Evolutionary conservation across 2,888 invertebrate species (phyloP).

Genomic region (Nymphalis polychloros): DNA sequence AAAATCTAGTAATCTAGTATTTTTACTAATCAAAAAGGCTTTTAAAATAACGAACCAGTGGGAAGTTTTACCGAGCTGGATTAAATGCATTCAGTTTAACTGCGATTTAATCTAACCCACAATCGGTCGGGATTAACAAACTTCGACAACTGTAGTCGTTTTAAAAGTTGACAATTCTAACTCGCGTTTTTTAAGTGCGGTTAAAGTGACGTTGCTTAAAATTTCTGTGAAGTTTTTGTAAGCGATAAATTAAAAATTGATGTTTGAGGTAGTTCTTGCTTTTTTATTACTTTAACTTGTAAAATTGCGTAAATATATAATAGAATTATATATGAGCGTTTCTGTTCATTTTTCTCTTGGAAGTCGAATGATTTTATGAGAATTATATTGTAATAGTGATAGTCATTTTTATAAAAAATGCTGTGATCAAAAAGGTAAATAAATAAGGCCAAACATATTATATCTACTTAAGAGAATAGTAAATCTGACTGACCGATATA

Average conservation of each 20-base stretch:
- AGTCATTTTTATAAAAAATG: too few relatives aligned
- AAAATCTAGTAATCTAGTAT: background rate
- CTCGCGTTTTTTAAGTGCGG: constrained; percentile 6
- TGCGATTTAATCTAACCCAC: constrained; percentile 21
- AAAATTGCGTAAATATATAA: background rate
- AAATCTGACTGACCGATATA: too few relatives aligned
- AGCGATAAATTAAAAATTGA: background rate
- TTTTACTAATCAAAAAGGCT: background rate
- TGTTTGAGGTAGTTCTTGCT: too few relatives aligned
- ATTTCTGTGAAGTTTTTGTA: background rate
- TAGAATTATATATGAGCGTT: background rate
- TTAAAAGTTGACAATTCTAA: constrained; percentile 8
- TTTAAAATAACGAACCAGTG: constrained; percentile 1
- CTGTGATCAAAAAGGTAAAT: too few relatives aligned
- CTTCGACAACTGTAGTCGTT: constrained; percentile 4
- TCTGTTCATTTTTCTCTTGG: background rate
- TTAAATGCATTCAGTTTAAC: constrained; percentile 11
- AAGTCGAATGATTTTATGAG: too few relatives aligned
- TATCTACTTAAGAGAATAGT: too few relatives aligned
- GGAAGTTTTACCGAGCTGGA: constrained; percentile 4
- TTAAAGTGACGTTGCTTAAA: constrained; percentile 1
- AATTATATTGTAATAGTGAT: too few relatives aligned
- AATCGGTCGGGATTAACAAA: constrained; percentile 10
- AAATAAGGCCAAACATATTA: too few relatives aligned
- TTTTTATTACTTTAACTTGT: too few relatives aligned